Percentiles rank a stretch among this genome's conserved stretches.
Conservation (phyloP, 2,797 vertebrate genomes). For the Ceryle rudis region DNA sequence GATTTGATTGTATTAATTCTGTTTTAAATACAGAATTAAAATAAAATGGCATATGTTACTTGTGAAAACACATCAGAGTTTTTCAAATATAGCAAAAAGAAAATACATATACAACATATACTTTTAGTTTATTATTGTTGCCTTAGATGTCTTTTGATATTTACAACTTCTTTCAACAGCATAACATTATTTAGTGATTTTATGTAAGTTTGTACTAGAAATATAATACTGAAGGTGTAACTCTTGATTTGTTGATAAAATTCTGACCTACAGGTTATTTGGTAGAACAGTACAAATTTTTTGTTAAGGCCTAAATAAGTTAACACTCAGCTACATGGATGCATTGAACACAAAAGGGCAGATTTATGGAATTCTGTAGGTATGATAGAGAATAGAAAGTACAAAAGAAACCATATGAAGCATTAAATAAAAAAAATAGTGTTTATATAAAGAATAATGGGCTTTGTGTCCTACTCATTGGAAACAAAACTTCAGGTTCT, state of each 20-base stretch:
- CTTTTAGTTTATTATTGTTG: not conserved
- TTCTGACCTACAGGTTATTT: not conserved
- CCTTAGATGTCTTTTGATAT: not conserved
- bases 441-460: not conserved
- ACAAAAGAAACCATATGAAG: not conserved
- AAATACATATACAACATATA: not conserved
- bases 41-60: not conserved
- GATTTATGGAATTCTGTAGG: not conserved
- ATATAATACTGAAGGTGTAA: not conserved
- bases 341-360: not conserved
- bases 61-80: not conserved
- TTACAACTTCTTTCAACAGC: not conserved
- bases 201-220: not conserved
- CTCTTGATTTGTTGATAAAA: not conserved
- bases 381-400: not conserved
- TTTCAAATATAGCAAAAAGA: not conserved
- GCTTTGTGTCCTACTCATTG: not conserved
- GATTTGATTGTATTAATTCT: not conserved
- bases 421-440: not conserved
- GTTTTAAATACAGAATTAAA: no score
- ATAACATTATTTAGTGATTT: not conserved
- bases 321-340: not conserved
- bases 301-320: not conserved
- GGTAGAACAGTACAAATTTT: not conserved
- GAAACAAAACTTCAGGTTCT: not conserved